A percentile compares a stretch with the other conserved stretches of the same genome.
Evolutionary conservation across 2,797 vertebrate species (phyloP).

Genomic region (Botia kubotai): DNA sequence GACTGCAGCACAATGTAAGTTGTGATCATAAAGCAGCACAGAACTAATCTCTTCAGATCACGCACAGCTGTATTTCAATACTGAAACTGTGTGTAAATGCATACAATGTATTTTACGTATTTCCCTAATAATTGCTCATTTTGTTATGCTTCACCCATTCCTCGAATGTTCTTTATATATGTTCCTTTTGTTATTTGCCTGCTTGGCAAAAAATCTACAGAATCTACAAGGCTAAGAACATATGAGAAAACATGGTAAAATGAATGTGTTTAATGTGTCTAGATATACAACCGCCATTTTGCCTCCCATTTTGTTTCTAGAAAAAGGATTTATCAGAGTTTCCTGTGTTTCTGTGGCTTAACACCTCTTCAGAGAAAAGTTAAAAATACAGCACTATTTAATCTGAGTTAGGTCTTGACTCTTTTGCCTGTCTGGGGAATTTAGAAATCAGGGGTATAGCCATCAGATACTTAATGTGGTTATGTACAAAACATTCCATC

Average conservation of each 20-base stretch:
- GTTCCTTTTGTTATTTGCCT: background rate
- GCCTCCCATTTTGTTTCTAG: background rate
- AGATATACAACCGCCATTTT: background rate
- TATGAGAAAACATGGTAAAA: background rate
- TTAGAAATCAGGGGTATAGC: background rate
- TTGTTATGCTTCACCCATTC: too few species aligned
- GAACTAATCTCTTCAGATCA: background rate
- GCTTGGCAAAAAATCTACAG: background rate
- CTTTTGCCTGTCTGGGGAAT: background rate
- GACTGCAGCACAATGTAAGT: background rate
- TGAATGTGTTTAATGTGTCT: background rate
- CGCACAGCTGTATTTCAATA: background rate
- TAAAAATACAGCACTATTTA: constrained; percentile 1
- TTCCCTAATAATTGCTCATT: too few species aligned
- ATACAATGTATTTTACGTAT: too few species aligned
- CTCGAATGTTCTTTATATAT: too few species aligned
- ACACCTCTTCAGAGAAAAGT: background rate
- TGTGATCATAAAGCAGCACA: background rate
- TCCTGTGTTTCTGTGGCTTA: constrained; percentile 6
- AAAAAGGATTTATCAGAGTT: background rate
- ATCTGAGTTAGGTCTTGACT: background rate
- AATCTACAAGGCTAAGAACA: background rate
- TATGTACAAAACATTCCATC: background rate
- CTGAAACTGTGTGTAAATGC: background rate
- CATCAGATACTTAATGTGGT: background rate